These are phyloP conservation scores for Macrotus californicus DNA, from an alignment of 2,113 vertebrate genomes.

Conservation along the genomic window DNA sequence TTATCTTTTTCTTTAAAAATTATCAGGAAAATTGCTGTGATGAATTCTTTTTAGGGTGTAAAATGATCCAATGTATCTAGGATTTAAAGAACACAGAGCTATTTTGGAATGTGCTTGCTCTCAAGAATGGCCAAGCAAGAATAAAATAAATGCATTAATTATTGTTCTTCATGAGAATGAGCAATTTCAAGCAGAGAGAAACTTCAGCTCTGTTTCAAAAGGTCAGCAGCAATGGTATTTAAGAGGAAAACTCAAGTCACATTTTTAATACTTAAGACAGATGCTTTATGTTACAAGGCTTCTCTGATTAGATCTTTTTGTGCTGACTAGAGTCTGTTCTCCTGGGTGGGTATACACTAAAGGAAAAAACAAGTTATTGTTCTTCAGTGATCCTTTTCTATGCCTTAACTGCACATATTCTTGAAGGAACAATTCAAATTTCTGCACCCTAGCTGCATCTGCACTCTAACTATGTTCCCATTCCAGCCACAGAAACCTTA, in stretches of 20 bases:
- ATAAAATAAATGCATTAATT: conserved; percentile 45
- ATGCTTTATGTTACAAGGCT: conserved; percentile 24
- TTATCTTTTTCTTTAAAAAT: neutral
- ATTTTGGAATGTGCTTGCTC: conserved; percentile 43
- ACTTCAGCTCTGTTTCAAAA: conserved; percentile 52
- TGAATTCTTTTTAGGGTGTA: neutral
- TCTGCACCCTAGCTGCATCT: neutral
- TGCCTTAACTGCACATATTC: neutral
- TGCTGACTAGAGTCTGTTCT: neutral
- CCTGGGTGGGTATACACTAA: neutral
- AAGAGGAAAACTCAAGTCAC: conserved; percentile 36
- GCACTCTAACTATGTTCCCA: neutral
- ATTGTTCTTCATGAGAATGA: conserved; percentile 53
- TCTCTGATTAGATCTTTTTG: conserved; percentile 23
- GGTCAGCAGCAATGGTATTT: conserved; percentile 40
- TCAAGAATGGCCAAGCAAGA: neutral
- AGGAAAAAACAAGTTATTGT: neutral
- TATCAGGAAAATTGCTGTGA: neutral
- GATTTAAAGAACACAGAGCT: conserved; percentile 20
- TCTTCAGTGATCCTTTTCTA: neutral
- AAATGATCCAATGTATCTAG: neutral
- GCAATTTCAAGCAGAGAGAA: conserved; percentile 44
- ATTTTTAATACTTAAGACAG: conserved; percentile 25
- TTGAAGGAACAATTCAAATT: neutral
- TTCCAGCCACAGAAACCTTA: neutral